Percentiles rank a stretch among this genome's conserved stretches.
phyloP scores from a whole-genome alignment of 2,888 invertebrate genomes.

The Drosophila imparisetae region DNA sequence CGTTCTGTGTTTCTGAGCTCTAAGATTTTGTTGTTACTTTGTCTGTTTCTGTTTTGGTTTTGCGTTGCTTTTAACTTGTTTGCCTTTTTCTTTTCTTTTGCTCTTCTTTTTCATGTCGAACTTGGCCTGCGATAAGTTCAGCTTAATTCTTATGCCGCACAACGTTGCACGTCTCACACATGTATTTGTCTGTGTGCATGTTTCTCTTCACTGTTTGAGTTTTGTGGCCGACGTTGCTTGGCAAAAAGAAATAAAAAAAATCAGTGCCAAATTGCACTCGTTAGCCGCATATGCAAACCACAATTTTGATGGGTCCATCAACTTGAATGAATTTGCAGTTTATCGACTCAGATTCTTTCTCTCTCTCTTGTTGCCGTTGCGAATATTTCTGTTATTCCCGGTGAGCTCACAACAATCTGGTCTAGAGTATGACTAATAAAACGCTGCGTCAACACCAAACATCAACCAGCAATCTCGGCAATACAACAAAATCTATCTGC shows the following conservation, averaged over 20 bases:
- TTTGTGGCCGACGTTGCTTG: slow-evolving; percentile 26
- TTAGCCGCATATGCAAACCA: slow-evolving; percentile 55
- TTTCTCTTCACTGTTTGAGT: slow-evolving; percentile 11
- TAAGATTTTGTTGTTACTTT: slow-evolving; percentile 28
- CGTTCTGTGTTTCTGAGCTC: slow-evolving; percentile 23
- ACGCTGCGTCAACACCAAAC: slow-evolving; percentile 38
- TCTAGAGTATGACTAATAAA: slow-evolving; percentile 59
- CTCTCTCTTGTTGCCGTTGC: not conserved
- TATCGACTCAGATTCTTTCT: slow-evolving; percentile 30
- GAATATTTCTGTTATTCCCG: slow-evolving; percentile 9
- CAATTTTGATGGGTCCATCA: slow-evolving; percentile 54
- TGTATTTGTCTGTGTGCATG: slow-evolving; percentile 18
- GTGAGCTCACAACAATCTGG: slow-evolving; percentile 17
- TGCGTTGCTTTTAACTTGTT: slow-evolving; percentile 47
- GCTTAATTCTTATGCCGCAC: slow-evolving; percentile 68
- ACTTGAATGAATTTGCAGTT: slow-evolving; percentile 59
- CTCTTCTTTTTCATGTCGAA: slow-evolving; percentile 28
- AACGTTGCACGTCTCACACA: slow-evolving; percentile 54
- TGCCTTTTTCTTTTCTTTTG: slow-evolving; percentile 22
- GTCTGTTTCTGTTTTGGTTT: slow-evolving; percentile 15
- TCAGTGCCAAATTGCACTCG: slow-evolving; percentile 59
- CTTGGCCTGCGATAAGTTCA: slow-evolving; percentile 54
- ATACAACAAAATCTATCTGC: slow-evolving; percentile 39
- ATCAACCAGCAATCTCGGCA: slow-evolving; percentile 4
- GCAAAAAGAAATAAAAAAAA: slow-evolving; percentile 38